Base-by-base conservation (phyloP, 1,140 invertebrate genomes). In the Spodoptera frugiperda region DNA sequence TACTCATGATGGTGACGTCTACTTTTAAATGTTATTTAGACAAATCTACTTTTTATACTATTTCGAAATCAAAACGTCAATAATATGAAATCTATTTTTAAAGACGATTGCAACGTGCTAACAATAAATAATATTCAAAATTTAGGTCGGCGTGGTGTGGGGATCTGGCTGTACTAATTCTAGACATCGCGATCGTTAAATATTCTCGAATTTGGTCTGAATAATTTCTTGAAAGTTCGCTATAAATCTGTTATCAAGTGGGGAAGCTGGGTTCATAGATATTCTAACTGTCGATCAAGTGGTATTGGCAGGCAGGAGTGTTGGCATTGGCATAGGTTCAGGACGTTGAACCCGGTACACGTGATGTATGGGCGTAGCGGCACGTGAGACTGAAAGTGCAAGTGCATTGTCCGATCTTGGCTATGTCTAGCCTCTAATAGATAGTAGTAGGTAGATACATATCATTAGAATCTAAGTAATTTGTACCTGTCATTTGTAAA, bases 241-340 rank as follows among this genome's bases (percentile, higher is more conserved):
- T 70, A 53, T 70, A 70, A 70, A 39, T 39, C 48, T 39, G 49
- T 53, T 49, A 33, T 4, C 17, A 8, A 39, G n/a, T 17, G 6
- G n/a, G 14, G 17, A 54, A 19, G 33, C 33, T 54, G 8, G 33
- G 9, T 39, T 17, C 12, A 12, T 25, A 74, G 55, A 65, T 67
- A 33, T 12, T 53, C 12, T 53, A 53, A 21, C 48, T 51, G 72
- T 49, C 17, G 49, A 54, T 75, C 17, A 82, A 83, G 70, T 81
- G 76, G 74, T 82, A 80, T 79, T 83, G 82, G 84, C 75, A 77
- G 54, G 53, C 70, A 76, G 83, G 76, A 84, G 76, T 83, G 83
- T 85, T 88, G 84, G 83, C 85, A 87, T 92, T 90, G 87, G 88
- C 86, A 89, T 87, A 89, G 87, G 88, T 79, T 82, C 78, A 78